Conservation (phyloP, 2,113 vertebrate species). For the Ptyas mucosa region DNA sequence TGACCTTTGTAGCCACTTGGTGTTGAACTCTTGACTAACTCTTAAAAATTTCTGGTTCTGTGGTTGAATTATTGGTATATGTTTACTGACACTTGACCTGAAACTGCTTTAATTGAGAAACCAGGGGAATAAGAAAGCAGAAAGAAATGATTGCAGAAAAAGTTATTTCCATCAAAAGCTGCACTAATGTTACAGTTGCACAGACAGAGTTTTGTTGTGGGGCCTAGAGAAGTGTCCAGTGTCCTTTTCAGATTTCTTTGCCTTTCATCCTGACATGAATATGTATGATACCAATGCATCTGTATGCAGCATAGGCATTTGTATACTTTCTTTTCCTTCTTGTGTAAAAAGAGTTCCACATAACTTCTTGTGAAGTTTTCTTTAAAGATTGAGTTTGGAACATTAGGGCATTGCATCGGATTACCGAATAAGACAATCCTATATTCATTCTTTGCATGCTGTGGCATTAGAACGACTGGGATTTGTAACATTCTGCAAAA, state of each 20-base stretch:
- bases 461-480: background rate
- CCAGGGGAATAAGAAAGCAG: background rate
- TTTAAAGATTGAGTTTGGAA: background rate
- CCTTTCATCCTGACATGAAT: background rate
- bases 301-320: background rate
- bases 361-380: background rate
- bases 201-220: background rate
- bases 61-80: constrained; percentile 37
- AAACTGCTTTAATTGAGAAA: constrained; percentile 15
- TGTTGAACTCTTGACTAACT: constrained; percentile 40
- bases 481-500: background rate
- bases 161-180: background rate
- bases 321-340: background rate
- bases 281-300: background rate
- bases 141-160: background rate
- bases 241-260: background rate
- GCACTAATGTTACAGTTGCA: background rate
- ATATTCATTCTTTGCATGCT: background rate
- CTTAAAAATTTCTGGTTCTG: constrained; percentile 39
- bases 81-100: constrained; percentile 10
- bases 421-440: background rate
- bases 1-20: constrained; percentile 37
- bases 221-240: background rate
- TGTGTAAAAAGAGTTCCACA: background rate
- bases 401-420: background rate